Conservation (phyloP, 2,113 vertebrate species). For the Erythrocercus mccallii region DNA sequence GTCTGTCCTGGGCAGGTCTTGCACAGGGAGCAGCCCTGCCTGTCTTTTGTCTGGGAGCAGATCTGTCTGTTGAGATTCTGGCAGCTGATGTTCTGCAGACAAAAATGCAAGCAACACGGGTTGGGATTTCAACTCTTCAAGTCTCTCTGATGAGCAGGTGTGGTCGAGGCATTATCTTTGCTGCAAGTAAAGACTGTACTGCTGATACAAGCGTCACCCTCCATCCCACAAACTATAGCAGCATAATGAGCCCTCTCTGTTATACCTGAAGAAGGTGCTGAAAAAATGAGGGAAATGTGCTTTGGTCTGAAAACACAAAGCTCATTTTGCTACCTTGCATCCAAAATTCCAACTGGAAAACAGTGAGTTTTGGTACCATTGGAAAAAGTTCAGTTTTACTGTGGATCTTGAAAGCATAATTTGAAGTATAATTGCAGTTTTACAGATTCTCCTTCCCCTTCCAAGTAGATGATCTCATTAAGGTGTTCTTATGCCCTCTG, state of each 20-base stretch:
- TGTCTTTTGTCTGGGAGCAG: background rate
- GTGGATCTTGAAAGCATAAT: background rate
- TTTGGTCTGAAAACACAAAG: background rate
- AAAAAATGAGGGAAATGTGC: background rate
- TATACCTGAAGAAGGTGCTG: background rate
- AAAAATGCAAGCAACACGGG: background rate
- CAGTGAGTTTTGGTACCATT: background rate
- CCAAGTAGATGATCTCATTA: background rate
- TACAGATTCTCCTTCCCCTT: background rate
- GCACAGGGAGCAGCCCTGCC: background rate
- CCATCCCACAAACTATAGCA: background rate
- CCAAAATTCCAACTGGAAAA: background rate
- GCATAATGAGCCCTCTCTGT: background rate
- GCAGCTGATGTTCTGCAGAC: background rate
- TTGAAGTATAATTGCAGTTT: background rate
- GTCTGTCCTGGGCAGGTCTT: background rate
- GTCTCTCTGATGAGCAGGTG: background rate
- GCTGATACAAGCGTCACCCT: background rate
- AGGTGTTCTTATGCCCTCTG: background rate
- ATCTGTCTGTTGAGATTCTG: background rate
- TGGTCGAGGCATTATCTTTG: background rate
- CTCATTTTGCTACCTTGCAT: background rate
- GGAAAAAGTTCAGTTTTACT: background rate
- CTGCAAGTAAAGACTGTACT: background rate
- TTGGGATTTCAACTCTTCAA: background rate